Base-by-base conservation (phyloP, 2,113 vertebrate species). In the Larimichthys crocea region DNA sequence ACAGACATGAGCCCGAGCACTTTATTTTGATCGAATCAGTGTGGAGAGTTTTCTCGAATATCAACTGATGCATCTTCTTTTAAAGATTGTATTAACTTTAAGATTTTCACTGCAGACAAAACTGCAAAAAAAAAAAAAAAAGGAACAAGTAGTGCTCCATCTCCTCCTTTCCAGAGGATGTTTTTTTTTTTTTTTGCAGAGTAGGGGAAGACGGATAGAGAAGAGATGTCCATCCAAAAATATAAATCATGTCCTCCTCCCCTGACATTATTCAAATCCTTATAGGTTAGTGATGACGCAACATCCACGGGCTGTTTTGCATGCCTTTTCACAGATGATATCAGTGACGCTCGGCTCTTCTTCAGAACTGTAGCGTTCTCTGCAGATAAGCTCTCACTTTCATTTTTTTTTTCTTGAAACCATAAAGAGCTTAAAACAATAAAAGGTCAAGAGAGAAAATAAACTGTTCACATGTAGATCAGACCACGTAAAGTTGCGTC, bases 391-490 rank as follows among this genome's bases (percentile, higher is more conserved):
- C 10, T 35, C 64, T 84, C 17, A 86, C 86, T 87, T 88, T 79
- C 75, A 83, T 83, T 83, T 83, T 72, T n/a, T 26, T 26, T 76
- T 87, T 74, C 76, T 76, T 87, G 63, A 86, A 85, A 77, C 85
- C 44, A 78, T 65, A 70, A 79, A 62, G 60, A 12, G 35, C n/a
- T 26, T 50, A 29, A 76, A 78, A 66, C 29, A 70, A 74, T 57
- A 64, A 90, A 40, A 82, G 65, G 61, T 72, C 57, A 64, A 26
- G 3, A n/a, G 53, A 52, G 16, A 72, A 80, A 70, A 56, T 20
- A 24, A 86, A 80, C 74, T 50, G 10, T 70, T 35, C 22, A 49
- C 17, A 40, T 24, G n/a, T 7, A 57, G 57, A 31, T 62, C 3
- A 62, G 48, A 70, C 3, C 9, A 16, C 4, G 0, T 0, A 12